Base-by-base conservation (phyloP, 2,888 invertebrate genomes). In the Acrobasis suavella region DNA sequence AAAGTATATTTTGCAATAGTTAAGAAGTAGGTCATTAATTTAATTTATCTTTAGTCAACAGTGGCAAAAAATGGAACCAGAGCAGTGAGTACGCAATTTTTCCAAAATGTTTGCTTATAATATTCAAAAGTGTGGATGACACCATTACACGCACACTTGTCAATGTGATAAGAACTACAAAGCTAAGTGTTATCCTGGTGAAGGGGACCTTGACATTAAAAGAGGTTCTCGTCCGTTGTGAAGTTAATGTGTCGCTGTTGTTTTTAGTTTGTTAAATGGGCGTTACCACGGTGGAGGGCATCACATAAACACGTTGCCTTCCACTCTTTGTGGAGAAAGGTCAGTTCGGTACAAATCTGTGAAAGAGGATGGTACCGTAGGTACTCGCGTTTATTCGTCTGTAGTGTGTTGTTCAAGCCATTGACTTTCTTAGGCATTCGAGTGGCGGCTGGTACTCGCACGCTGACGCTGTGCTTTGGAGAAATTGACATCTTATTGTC, bases 241-340 rank as follows among this genome's bases (percentile, higher is more conserved):
- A 63, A 74, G 67, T 70, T 73, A 69, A 69, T 71, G 64, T 76
- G 69, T 69, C 68, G 68, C 80, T 81, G 69, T 82, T 90, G 79
- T 89, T 85, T 92, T 81, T 92, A 93, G 93, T 91, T 83, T 84
- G 82, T 93, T 81, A 92, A 87, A 80, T 93, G 93, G 93, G 86
- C 87, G 83, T 85, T 91, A 74, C 89, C 89, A 74, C 86, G 92
- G 76, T 93, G 93, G 92, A 88, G 93, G 71, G 89, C 91, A 70
- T 92, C 92, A 70, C 88, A 90, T 86, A 92, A 89, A 81, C 86
- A 85, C 76, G 85, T 87, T 85, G 84, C 87, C 70, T 89, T 83
- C 78, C 83, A 87, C 78, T 77, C 78, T 71, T 80, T 88, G 73
- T 88, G 87, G 83, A 84, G 80, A 80, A 87, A 92, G 92, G 93